Evolutionary conservation across 2,888 invertebrate genomes (phyloP), one percentile per base, ranked within the genome.

Genomic region (Lepidocyrtinus sp.): DNA sequence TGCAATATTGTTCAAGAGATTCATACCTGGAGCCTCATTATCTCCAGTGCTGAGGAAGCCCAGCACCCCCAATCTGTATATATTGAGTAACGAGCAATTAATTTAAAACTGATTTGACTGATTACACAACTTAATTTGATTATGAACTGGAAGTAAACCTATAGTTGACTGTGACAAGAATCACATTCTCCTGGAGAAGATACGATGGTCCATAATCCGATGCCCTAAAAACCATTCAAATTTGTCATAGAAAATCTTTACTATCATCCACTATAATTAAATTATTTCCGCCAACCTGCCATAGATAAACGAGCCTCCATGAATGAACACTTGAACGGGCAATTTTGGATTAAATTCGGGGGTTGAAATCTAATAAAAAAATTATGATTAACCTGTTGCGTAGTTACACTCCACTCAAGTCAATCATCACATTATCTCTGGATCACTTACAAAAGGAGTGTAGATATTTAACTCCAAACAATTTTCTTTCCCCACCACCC

Each of bases 271-370:
- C n/a, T n/a, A 36, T 36, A 5, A 36, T 36, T 36, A 36, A 36
- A 9, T 5, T 36, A 36, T 5, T 9, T 36, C 12, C 5, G 36
- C 12, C 36, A 36, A 55, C 55, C 55, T 24, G n/a, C 81, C 81
- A 50, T 59, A 75, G 24, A 81, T 74, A 45, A 78, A 83, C 7
- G n/a, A 15, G 9, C 73, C 83, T 75, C 83, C 83, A 36, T 83
- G 83, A 64, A 83, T 82, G 36, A 64, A 83, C 3, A 83, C 55
- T 9, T 79, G 45, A 0, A 83, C 82, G 3, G 83, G 81, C 17
- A 76, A 63, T 26, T 73, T 83, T 21, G 68, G 63, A 7, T 59
- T 70, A 7, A 21, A 27, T 21, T 64, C 64, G 19, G 22, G 24
- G 55, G 17, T 36, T 0, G 45, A 5, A 45, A 50, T 36, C 45